These are phyloP conservation scores for Oxytorus armatus DNA, from an alignment of 2,888 invertebrate genomes.

Conservation along the genomic window DNA sequence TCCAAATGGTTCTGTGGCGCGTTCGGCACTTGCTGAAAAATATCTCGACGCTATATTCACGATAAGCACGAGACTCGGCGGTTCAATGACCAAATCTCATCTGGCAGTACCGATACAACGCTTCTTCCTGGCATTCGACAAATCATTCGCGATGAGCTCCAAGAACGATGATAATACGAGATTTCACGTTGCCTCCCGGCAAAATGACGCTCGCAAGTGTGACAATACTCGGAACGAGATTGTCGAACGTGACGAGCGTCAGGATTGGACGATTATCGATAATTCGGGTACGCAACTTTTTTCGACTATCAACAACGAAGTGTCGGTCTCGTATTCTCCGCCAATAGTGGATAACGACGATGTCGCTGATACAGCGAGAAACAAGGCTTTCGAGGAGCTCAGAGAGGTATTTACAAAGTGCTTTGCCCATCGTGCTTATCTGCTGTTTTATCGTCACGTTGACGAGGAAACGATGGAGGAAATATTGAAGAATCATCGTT, in stretches of 20 bases:
- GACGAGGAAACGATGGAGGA: conserved; percentile 90
- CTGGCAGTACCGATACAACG: conserved; percentile 89
- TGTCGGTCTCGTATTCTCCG: conserved; percentile 88
- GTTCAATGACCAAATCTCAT: conserved; percentile 91
- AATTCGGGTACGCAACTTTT: conserved; percentile 59
- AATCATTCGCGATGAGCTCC: conserved; percentile 85
- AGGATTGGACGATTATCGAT: conserved; percentile 66
- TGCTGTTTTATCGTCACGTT: conserved; percentile 90
- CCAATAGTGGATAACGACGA: conserved; percentile 81
- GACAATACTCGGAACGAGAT: conserved; percentile 38
- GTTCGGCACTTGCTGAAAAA: conserved; percentile 92
- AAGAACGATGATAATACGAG: conserved; percentile 48
- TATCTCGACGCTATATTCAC: conserved; percentile 92
- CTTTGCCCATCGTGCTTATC: conserved; percentile 93
- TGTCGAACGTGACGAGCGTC: conserved; percentile 26
- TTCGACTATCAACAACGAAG: conserved; percentile 81
- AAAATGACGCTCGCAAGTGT: conserved; percentile 66
- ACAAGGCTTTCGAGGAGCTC: conserved; percentile 90
- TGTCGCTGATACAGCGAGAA: conserved; percentile 77
- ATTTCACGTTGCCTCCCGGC: conserved; percentile 45
- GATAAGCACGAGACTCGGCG: conserved; percentile 91
- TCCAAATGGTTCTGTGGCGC: conserved; percentile 91
- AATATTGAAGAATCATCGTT: conserved; percentile 91
- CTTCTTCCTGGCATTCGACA: conserved; percentile 93
- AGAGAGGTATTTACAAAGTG: conserved; percentile 93